Percentiles rank a stretch among this genome's conserved stretches.
Evolutionary conservation across 2,797 vertebrate genomes (phyloP).

Genomic region (Triplophysa bombifrons): DNA sequence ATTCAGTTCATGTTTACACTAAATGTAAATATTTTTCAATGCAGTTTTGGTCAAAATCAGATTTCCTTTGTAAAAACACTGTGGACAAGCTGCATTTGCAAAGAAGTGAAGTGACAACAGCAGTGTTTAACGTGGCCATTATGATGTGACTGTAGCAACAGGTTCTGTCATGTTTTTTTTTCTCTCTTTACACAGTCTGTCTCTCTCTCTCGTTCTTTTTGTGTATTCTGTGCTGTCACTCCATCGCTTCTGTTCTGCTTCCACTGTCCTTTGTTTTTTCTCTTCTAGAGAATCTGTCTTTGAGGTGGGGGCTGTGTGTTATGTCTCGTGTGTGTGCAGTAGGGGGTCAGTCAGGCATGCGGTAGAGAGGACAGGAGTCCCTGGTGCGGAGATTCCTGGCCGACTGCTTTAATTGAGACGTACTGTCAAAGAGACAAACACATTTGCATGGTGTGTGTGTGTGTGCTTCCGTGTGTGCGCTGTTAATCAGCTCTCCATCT

Average conservation of each 20-base stretch:
- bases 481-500: constrained; percentile 91
- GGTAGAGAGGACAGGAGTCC: constrained; percentile 72
- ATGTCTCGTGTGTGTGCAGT: constrained; percentile 38
- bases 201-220: not conserved
- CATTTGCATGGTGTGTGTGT: constrained; percentile 93
- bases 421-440: constrained; percentile 97
- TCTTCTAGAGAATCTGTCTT: constrained; percentile 22
- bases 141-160: constrained; percentile 34
- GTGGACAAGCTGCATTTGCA: not conserved
- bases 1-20: not conserved
- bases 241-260: constrained; percentile 1
- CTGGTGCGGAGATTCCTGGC: constrained; percentile 74
- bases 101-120: not conserved
- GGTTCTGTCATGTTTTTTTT: constrained; percentile 13
- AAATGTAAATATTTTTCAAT: not conserved
- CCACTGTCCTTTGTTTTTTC: constrained; percentile 41
- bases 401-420: constrained; percentile 94
- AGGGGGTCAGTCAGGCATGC: constrained; percentile 82
- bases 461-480: constrained; percentile 40
- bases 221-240: constrained; percentile 23
- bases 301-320: constrained; percentile 24
- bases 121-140: not conserved
- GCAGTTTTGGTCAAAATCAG: no score
- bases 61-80: no score
- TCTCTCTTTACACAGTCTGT: constrained; percentile 11